Conservation (phyloP, 2,888 invertebrate genomes). For the Lycia hirtaria region DNA sequence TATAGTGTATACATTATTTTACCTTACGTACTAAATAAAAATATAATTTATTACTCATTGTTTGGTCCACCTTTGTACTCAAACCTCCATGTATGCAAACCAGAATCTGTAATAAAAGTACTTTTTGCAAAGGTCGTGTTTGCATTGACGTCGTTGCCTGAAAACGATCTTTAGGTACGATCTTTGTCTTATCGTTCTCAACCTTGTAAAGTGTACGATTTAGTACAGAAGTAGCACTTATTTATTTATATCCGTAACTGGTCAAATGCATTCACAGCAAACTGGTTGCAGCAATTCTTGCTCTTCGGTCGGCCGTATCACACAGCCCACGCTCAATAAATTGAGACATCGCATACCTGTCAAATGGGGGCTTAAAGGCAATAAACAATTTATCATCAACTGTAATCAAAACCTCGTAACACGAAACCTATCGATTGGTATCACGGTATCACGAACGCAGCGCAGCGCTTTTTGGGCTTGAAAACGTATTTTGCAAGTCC, state of each 20-base stretch:
- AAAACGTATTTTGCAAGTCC: constrained; percentile 44
- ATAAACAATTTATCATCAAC: constrained; percentile 49
- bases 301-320: constrained; percentile 28
- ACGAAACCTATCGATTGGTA: constrained; percentile 48
- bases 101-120: constrained; percentile 28
- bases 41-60: constrained; percentile 34
- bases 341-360: constrained; percentile 52
- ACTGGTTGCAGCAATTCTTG: constrained; percentile 36
- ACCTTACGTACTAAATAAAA: constrained; percentile 9
- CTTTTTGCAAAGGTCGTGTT: constrained; percentile 18
- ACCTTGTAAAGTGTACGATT: background rate
- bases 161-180: constrained; percentile 5
- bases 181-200: constrained; percentile 9
- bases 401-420: constrained; percentile 44
- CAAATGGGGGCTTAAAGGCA: constrained; percentile 43
- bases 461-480: constrained; percentile 42
- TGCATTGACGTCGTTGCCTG: constrained; percentile 11
- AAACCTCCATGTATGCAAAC: constrained; percentile 26
- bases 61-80: constrained; percentile 25
- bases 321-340: constrained; percentile 49
- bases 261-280: constrained; percentile 35
- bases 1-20: constrained; percentile 9
- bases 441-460: constrained; percentile 43
- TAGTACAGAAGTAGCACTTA: background rate
- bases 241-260: constrained; percentile 13